A percentile compares a stretch with the other conserved stretches of the same genome.
These are phyloP conservation scores for Sarcophaga caerulescens DNA, from an alignment of 2,888 invertebrate species.

Conservation along the genomic window DNA sequence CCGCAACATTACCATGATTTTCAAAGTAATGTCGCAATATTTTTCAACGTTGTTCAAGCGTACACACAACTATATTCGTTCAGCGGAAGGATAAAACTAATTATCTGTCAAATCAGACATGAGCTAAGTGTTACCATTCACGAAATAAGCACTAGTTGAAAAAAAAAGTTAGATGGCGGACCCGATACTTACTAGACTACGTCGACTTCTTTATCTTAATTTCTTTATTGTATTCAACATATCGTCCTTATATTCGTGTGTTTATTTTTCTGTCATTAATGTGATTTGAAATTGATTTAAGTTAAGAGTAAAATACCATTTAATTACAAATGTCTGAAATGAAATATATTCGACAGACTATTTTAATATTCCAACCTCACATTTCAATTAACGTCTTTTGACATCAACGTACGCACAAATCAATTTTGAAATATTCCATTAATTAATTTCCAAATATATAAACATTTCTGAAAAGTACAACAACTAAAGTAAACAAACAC, in stretches of 20 bases:
- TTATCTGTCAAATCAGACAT: too few relatives aligned
- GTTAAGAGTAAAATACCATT: not conserved
- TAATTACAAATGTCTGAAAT: slow-evolving; percentile 33
- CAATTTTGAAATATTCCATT: slow-evolving; percentile 63
- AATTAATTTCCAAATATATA: slow-evolving; percentile 61
- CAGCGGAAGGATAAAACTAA: too few relatives aligned
- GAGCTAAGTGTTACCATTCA: too few relatives aligned
- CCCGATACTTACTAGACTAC: too few relatives aligned
- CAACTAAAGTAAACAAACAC: not conserved
- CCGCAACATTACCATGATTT: too few relatives aligned
- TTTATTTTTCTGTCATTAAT: not conserved
- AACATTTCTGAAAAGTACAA: slow-evolving; percentile 1
- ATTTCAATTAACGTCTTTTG: slow-evolving; percentile 67
- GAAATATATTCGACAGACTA: slow-evolving; percentile 41
- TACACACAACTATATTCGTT: too few relatives aligned
- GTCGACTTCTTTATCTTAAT: too few relatives aligned
- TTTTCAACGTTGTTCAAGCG: too few relatives aligned
- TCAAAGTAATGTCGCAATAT: too few relatives aligned
- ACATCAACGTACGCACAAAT: slow-evolving; percentile 66
- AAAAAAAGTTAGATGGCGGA: too few relatives aligned
- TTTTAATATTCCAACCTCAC: slow-evolving; percentile 65
- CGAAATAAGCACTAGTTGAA: too few relatives aligned
- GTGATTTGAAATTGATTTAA: not conserved
- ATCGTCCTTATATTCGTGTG: not conserved
- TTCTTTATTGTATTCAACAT: too few relatives aligned